These are phyloP conservation scores for Micropterix aruncella DNA, from an alignment of 2,888 invertebrate genomes.

Conservation along the genomic window DNA sequence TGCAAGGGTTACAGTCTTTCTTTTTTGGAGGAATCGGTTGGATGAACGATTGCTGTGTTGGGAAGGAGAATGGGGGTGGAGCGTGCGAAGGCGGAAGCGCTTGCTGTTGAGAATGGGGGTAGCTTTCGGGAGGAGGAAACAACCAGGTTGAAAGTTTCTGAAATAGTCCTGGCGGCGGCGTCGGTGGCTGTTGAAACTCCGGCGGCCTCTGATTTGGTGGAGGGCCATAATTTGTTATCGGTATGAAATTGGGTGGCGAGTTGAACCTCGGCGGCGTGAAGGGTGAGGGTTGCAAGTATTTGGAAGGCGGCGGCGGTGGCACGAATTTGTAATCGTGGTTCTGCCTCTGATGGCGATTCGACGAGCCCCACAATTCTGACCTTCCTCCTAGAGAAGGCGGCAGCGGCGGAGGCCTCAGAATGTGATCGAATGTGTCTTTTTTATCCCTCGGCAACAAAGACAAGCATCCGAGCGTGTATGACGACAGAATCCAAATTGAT, in stretches of 20 bases:
- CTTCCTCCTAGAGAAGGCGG: constrained; percentile 19
- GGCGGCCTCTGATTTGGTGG: constrained; percentile 4
- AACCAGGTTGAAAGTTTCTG: constrained; percentile 47
- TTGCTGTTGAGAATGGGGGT: not conserved
- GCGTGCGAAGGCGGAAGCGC: constrained; percentile 7
- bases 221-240: not conserved
- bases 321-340: constrained; percentile 24
- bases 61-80: constrained; percentile 8
- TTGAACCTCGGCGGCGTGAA: constrained; percentile 4
- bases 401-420: constrained; percentile 32
- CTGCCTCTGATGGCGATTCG: constrained; percentile 22
- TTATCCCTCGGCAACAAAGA: constrained; percentile 13
- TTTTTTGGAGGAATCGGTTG: constrained; percentile 20
- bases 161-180: constrained; percentile 37
- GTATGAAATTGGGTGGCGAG: not conserved
- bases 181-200: constrained; percentile 24
- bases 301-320: constrained; percentile 20
- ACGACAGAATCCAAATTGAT: not conserved
- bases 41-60: constrained; percentile 3
- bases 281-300: constrained; percentile 27
- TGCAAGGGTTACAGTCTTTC: constrained; percentile 61
- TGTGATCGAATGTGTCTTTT: constrained; percentile 24
- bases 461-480: not conserved
- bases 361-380: constrained; percentile 16
- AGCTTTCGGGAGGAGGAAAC: constrained; percentile 33